These are phyloP conservation scores for Rhinophrynus dorsalis DNA, from an alignment of 2,797 vertebrate species.

Conservation along the genomic window DNA sequence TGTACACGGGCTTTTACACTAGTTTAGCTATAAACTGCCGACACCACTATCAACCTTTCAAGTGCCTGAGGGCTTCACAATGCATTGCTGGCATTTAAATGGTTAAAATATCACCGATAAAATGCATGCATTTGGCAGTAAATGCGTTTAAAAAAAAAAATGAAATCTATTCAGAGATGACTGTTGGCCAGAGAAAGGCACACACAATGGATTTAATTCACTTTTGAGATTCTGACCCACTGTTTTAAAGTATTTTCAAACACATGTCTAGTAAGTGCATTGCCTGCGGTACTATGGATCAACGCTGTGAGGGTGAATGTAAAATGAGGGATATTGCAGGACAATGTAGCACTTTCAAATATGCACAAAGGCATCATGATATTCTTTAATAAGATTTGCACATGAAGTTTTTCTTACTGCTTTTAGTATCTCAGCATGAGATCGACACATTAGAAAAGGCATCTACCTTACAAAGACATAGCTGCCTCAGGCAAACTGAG, in stretches of 20 bases:
- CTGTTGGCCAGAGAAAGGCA: slow-evolving; percentile 2
- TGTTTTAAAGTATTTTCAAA: slow-evolving; percentile 48
- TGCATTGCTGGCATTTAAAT: too few relatives aligned
- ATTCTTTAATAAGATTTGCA: slow-evolving; percentile 49
- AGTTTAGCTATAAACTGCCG: too few relatives aligned
- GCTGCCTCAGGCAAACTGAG: slow-evolving; percentile 24
- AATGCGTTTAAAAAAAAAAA: slow-evolving; percentile 4
- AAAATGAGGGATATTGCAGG: slow-evolving; percentile 36
- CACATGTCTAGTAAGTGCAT: slow-evolving; percentile 42
- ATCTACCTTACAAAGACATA: slow-evolving; percentile 25
- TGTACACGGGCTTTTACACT: too few relatives aligned
- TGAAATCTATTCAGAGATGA: slow-evolving; percentile 14
- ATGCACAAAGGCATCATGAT: slow-evolving; percentile 37
- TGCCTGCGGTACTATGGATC: slow-evolving; percentile 43
- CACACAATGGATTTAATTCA: slow-evolving; percentile 41
- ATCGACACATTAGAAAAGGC: slow-evolving; percentile 26
- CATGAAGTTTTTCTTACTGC: slow-evolving; percentile 30
- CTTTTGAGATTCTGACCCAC: slow-evolving; percentile 42
- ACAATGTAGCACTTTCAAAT: slow-evolving; percentile 45
- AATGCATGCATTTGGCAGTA: background rate
- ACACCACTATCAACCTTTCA: too few relatives aligned
- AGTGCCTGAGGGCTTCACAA: too few relatives aligned
- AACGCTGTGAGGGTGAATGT: slow-evolving; percentile 33
- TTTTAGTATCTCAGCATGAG: slow-evolving; percentile 28
- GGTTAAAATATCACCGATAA: too few relatives aligned